Evolutionary conservation across 2,888 invertebrate species (phyloP), one percentile per base, ranked within the genome.

Genomic region (Spodoptera picta): DNA sequence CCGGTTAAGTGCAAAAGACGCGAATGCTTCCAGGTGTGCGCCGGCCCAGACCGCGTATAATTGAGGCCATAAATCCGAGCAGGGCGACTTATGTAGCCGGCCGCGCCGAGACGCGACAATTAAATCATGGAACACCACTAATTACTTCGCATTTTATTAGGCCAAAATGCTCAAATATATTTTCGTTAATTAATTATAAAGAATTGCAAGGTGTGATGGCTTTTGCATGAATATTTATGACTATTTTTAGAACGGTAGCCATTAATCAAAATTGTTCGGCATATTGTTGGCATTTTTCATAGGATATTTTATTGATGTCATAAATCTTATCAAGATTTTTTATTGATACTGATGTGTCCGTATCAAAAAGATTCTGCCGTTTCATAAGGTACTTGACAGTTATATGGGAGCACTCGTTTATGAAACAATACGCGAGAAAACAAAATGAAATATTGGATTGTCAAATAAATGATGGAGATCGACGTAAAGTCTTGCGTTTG

Each of bases 51-150:
- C 86, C 87, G 87, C 89, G 87, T 90, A 88, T 93, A 94, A 93
- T 94, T 92, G 91, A 85, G 83, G 88, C 86, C 85, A 93, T 93
- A 93, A 94, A 93, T 94, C 89, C 85, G 69, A 49, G 79, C 83
- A 81, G 83, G 83, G 84, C 86, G 89, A 89, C 90, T 91, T 88
- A 85, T 85, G 87, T 87, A 85, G 75, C 82, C 80, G 78, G 77
- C 85, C 81, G 81, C 83, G 83, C 75, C 64, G 85, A 85, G 90
- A 87, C 86, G 89, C 88, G 90, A 89, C 93, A 92, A 92, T 93
- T 92, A 93, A 93, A 94, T 92, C 92, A 89, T 86, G 87, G 87
- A 86, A 83, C 85, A 83, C 83, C 79, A 86, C 90, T 90, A 89
- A 93, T 92, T 91, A 89, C 85, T 79, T 70, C 65, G 68, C 65